A percentile compares a stretch with the other conserved stretches of the same genome.
Evolutionary conservation across 2,888 invertebrate species (phyloP).

Genomic region (Andrena fulva): DNA sequence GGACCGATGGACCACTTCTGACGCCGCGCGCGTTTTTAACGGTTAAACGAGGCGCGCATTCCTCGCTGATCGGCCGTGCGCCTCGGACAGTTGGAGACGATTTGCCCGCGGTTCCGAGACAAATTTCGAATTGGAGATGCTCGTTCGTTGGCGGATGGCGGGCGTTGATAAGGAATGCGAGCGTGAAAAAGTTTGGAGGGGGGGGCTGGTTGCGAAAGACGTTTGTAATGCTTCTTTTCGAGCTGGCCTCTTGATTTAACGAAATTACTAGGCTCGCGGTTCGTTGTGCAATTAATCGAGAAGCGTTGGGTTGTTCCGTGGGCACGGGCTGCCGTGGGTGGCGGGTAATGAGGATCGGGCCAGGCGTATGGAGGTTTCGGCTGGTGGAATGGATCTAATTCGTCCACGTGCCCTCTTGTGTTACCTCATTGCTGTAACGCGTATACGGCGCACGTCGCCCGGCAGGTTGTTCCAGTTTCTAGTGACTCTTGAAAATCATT

Average conservation of each 20-base stretch:
- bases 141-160: background rate
- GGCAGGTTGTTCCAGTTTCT: constrained; percentile 63
- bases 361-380: constrained; percentile 13
- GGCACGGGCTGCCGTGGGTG: background rate
- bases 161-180: background rate
- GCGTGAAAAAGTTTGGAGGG: background rate
- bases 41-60: background rate
- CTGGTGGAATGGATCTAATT: constrained; percentile 39
- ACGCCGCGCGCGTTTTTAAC: background rate
- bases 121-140: background rate
- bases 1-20: constrained; percentile 35
- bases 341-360: background rate
- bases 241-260: constrained; percentile 1
- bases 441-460: constrained; percentile 37
- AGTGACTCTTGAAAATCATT: constrained; percentile 61
- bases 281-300: background rate
- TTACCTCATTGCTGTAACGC: constrained; percentile 52
- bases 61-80: background rate
- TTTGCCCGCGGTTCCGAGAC: too few relatives aligned
- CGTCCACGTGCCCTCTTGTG: constrained; percentile 48
- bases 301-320: background rate
- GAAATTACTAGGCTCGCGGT: background rate
- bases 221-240: constrained; percentile 14
- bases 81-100: background rate
- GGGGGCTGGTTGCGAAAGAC: constrained; percentile 12